Conservation (phyloP, 2,797 vertebrate species). For the Cirrhinus molitorella region DNA sequence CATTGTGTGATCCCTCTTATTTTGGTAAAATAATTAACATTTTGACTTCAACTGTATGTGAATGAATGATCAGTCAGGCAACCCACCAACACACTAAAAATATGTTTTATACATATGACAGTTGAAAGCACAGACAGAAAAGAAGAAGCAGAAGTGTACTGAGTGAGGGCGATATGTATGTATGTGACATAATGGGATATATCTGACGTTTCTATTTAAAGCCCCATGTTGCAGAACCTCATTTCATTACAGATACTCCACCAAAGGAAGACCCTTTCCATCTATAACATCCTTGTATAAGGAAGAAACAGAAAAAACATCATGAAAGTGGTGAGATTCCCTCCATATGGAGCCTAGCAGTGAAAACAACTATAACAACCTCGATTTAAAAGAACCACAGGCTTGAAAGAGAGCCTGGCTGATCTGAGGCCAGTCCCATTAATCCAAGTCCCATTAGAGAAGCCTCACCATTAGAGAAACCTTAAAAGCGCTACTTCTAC, state of each 20-base stretch:
- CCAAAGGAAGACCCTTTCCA: slow-evolving; percentile 59
- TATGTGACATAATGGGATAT: slow-evolving; percentile 30
- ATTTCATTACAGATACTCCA: slow-evolving; percentile 50
- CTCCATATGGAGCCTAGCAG: slow-evolving; percentile 1
- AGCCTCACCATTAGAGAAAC: slow-evolving; percentile 1
- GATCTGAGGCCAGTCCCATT: slow-evolving; percentile 19
- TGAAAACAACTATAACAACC: background rate
- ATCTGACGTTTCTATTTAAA: slow-evolving; percentile 54
- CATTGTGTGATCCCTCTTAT: no score
- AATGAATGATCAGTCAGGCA: background rate
- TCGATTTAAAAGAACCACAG: slow-evolving; percentile 17
- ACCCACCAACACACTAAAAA: background rate
- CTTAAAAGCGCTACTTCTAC: slow-evolving; percentile 11
- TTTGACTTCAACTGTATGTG: background rate
- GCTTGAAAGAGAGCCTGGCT: background rate
- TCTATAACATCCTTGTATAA: slow-evolving; percentile 49
- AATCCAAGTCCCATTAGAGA: slow-evolving; percentile 1
- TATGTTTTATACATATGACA: background rate
- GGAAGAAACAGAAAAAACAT: background rate
- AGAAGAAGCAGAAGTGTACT: slow-evolving; percentile 43
- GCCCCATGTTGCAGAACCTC: slow-evolving; percentile 59
- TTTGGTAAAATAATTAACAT: no score
- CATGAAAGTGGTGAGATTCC: slow-evolving; percentile 29
- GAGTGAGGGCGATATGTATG: background rate
- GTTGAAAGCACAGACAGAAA: slow-evolving; percentile 60